Base-by-base conservation (phyloP, 2,888 invertebrate species). In the Aphelenchoides bicaudatus region DNA sequence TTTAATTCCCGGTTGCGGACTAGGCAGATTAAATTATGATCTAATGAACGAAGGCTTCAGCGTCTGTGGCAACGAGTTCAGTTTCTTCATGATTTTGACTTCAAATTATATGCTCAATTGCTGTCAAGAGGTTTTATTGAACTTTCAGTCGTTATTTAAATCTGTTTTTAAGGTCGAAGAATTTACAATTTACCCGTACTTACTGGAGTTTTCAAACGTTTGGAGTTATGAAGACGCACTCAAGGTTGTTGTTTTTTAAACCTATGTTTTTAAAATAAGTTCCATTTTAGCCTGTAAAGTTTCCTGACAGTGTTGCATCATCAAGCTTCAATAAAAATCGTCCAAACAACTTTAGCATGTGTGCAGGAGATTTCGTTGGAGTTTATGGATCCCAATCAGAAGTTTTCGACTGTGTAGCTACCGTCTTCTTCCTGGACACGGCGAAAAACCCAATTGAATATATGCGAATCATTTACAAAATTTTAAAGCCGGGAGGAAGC, bases 401-500 rank as follows among this genome's bases (percentile, higher is more conserved):
- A 62, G 84, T 86, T 51, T 93, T 92, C 88, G 87, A 92, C 76
- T 91, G 90, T 79, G 87, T 99, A 0, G 89, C 90, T 0, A 92
- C 94, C 0, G 93, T 94, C 70, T 98, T 98, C 83, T 99, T 98
- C 81, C 89, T 98, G 56, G 98, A 99, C 82, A 98, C 98, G 75
- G 94, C 94, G 0, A 89, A 90, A 60, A 98, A 98, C 80, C 87
- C 96, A 19, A 88, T 94, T 2, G 88, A 89, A 75, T 96, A 94
- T 77, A 87, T 98, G 30, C 91, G 48, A 6, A 56, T 53, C 6
- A 94, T 96, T 79, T 88, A 87, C 81, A 85, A 86, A 73, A 90
- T 94, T 69, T 82, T 98, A 5, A 88, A 88, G 78, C 90, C 91
- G 0, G 93, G 84, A 64, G 82, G 82, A 23, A 77, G 78, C 60